A percentile compares a stretch with the other conserved stretches of the same genome.
Conservation (phyloP, 92 coral and sea anemone species). For the Phymanthus crucifer region DNA sequence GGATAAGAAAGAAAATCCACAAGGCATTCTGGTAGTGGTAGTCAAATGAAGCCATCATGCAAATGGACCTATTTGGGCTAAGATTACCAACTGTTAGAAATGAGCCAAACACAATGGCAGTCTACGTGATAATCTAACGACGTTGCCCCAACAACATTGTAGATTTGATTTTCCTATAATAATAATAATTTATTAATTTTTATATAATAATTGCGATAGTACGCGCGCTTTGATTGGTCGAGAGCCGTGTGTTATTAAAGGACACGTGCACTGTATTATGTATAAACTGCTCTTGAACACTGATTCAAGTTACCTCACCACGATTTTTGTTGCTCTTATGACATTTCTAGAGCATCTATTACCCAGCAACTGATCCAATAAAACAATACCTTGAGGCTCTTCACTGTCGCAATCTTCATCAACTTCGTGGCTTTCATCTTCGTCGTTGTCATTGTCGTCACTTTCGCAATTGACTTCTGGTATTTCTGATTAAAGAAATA, state of each 20-base stretch:
- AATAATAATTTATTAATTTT: no score
- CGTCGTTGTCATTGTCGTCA: not conserved
- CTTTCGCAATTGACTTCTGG: not conserved
- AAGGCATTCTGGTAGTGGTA: no score
- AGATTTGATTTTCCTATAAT: not conserved
- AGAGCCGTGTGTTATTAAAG: no score
- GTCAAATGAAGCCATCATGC: no score
- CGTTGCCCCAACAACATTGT: constrained; percentile 6
- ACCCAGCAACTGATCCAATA: not conserved
- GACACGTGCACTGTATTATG: no score
- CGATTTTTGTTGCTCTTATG: not conserved
- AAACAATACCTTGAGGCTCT: not conserved
- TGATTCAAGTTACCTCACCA: not conserved
- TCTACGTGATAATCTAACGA: constrained; percentile 5
- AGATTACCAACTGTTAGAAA: not conserved
- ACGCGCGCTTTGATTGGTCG: no score
- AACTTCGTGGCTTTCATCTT: not conserved
- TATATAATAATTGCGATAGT: no score
- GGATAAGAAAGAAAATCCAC: no score
- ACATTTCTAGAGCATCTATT: not conserved
- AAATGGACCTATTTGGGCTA: not conserved
- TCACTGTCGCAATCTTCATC: no score
- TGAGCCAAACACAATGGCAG: constrained; percentile 1
- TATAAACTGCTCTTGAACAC: no score
- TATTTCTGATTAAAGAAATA: not conserved